Evolutionary conservation across 2,888 invertebrate species (phyloP).

Genomic region (Diplazon laetatorius): DNA sequence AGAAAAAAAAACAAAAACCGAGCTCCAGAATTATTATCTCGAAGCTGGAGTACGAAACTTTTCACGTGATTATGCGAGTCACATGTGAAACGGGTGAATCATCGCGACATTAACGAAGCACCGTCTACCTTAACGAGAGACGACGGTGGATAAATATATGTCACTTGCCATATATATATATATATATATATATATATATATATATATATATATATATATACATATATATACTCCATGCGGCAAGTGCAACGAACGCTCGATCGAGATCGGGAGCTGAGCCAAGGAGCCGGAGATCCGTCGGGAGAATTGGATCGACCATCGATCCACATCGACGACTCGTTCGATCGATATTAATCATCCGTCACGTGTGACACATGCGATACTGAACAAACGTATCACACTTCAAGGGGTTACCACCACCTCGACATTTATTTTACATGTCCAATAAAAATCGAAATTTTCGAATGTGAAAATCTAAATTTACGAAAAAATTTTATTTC

Average conservation of each 20-base stretch:
- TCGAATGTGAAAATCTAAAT: no score
- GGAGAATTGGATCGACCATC: constrained; percentile 7
- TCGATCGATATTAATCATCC: constrained; percentile 52
- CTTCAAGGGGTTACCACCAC: no score
- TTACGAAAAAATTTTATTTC: no score
- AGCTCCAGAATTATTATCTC: constrained; percentile 10
- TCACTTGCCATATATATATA: constrained; percentile 24
- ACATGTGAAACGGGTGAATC: constrained; percentile 54
- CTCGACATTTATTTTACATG: no score
- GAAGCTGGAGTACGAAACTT: constrained; percentile 32
- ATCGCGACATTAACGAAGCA: constrained; percentile 15
- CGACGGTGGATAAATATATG: constrained; percentile 14
- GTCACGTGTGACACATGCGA: constrained; percentile 40
- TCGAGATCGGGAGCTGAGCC: constrained; percentile 24
- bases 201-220: no score
- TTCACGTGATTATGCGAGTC: constrained; percentile 51
- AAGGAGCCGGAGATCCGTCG: neutral
- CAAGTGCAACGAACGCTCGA: constrained; percentile 22
- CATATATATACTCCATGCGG: neutral
- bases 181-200: no score
- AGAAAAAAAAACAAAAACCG: constrained; percentile 37
- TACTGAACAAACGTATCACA: no score
- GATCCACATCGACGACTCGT: constrained; percentile 50
- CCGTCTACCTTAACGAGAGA: constrained; percentile 8
- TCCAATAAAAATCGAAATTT: no score